phyloP scores from a whole-genome alignment of 2,113 vertebrate genomes.

The Corythoichthys intestinalis region DNA sequence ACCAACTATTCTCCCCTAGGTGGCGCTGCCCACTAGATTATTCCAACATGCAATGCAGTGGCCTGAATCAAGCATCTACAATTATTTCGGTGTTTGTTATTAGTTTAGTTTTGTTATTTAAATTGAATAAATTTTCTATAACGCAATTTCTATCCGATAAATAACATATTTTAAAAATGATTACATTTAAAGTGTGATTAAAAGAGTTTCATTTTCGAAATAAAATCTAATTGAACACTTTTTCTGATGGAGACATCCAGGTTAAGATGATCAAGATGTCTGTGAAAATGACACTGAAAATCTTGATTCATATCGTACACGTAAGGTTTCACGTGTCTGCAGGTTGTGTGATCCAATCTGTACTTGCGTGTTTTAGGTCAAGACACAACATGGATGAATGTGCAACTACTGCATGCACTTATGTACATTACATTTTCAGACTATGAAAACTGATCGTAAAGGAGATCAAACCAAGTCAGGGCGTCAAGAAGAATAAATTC shows the following conservation, averaged over 20 bases:
- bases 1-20: constrained; percentile 39
- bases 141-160: not conserved
- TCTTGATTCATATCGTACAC: not conserved
- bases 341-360: not conserved
- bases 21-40: constrained; percentile 51
- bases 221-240: not conserved
- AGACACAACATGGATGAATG: not conserved
- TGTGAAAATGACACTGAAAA: not conserved
- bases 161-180: not conserved
- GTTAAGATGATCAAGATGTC: not conserved
- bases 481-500: constrained; percentile 10
- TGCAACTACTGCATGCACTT: not conserved
- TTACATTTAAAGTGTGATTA: not conserved
- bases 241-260: not conserved
- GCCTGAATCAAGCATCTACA: not conserved
- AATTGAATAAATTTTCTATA: not conserved
- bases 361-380: not conserved
- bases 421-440: not conserved
- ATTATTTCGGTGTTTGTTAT: not conserved
- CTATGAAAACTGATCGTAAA: not conserved
- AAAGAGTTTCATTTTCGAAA: not conserved
- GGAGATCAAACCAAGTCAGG: not conserved
- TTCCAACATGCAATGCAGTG: not conserved
- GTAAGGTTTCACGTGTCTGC: not conserved
- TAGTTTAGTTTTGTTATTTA: not conserved